Evolutionary conservation across 2,797 vertebrate genomes (phyloP), one percentile per base, ranked within the genome.

Genomic region (Sarcophilus harrisii): DNA sequence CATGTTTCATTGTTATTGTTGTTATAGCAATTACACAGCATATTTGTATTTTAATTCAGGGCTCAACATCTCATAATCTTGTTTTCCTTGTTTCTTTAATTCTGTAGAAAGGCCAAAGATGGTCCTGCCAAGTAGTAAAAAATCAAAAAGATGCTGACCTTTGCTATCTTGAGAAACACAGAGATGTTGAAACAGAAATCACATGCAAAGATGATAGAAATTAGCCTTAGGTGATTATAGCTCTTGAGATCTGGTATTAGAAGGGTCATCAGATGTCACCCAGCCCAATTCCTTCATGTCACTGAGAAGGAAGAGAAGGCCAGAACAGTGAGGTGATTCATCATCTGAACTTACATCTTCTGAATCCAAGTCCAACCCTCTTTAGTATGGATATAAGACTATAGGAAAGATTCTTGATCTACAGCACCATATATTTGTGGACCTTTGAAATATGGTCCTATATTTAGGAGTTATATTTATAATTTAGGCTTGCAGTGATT

Each of bases 1-100:
- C 81, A 24, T 94, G 94, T 94, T 57, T 38, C 21, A 94, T 90
- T 90, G 16, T 90, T 95, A 93, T 90, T 91, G 14, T 91, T 90
- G 10, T 87, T 96, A 45, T 60, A 57, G 59, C 91, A 62, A 55
- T 59, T 73, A 60, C 94, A 21, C 1, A 57, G 93, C 32, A 58
- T 92, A 58, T 94, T 62, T 95, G n/a, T 92, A 38, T 81, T 94
- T 96, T 96, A 95, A 95, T 73, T 93, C 66, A 81, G 89, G 10
- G 60, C 30, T 49, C 54, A 90, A 93, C 29, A 52, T n/a, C 5
- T 49, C 55, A 49, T 81, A 93, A 92, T 45, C 55, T 90, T 49
- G 32, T 28, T 29, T 91, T 30, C 28, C 91, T 3, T 94, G 45
- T 92, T 94, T 52, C 95, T 59, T 73, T 14, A 90, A 9, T 94